Evolutionary conservation across 1,140 invertebrate species (phyloP), one percentile per base, ranked within the genome.

Genomic region (Magallana angulata): DNA sequence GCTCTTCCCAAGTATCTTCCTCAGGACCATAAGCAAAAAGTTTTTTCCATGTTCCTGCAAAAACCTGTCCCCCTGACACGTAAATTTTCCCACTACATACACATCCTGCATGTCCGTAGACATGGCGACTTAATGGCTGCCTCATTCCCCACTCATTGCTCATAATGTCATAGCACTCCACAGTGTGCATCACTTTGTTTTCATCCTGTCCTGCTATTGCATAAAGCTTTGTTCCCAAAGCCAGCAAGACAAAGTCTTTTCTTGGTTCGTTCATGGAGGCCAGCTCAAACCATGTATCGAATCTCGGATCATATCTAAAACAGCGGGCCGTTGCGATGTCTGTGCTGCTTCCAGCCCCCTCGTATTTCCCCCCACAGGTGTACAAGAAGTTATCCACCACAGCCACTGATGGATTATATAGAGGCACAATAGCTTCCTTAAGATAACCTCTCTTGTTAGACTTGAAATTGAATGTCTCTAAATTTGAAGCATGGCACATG

Each of bases 351-450:
- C 93, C 93, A 18, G 91, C 93, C 81, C 92, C 94, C 88, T 95
- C 94, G 87, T 94, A 94, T 83, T 94, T 94, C 6, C 94, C 94
- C 5, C 94, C 94, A 91, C 94, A 95, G 0, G 93, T 93, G 86
- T 95, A 95, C 93, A 95, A 92, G 83, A 94, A 95, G 82, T 95
- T 95, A 90, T 94, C 93, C 7, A 94, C 92, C 1, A 95, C 94
- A 82, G 91, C 92, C 12, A 94, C 92, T 84, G 92, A 92, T n/a
- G 94, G 94, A 85, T 94, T 93, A 84, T 94, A 94, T 71, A 94
- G 85, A 7, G 93, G 93, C 24, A 94, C 92, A 24, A 91, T 92
- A n/a, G 92, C 88, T 71, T 94, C 93, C 30, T 90, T 89, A 16
- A 94, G 89, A 82, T 92, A 93, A 5, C 91, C 90, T 82, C 92